phyloP scores from a whole-genome alignment of 2,797 vertebrate species.

The Argyrosomus regius region DNA sequence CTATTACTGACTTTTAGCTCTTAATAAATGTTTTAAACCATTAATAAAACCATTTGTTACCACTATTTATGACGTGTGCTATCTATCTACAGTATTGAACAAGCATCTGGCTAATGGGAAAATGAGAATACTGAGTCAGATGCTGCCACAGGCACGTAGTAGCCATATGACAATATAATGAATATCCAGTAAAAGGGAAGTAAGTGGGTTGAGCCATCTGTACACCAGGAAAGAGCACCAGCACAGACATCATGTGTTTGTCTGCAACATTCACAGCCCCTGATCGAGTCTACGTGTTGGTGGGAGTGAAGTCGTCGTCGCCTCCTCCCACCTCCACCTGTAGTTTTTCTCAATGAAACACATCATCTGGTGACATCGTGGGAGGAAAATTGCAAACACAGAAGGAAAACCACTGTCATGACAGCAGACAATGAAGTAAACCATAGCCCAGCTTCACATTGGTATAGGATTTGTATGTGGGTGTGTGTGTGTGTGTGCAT shows the following conservation, averaged over 20 bases:
- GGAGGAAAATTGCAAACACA: constrained; percentile 62
- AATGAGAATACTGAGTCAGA: constrained; percentile 27
- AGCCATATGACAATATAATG: constrained; percentile 34
- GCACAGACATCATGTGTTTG: constrained; percentile 31
- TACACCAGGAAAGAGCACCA: constrained; percentile 4
- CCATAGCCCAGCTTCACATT: constrained; percentile 9
- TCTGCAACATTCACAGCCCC: constrained; percentile 18
- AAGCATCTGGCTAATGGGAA: constrained; percentile 27
- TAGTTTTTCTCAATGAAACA: constrained; percentile 21
- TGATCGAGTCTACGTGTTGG: neutral
- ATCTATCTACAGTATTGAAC: neutral
- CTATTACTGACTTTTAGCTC: neutral
- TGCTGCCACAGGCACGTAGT: neutral
- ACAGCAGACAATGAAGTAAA: constrained; percentile 58
- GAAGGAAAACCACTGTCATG: constrained; percentile 59
- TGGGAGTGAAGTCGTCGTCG: constrained; percentile 13
- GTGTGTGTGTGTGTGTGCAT: constrained; percentile 21
- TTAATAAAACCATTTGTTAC: neutral
- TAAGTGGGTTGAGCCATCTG: constrained; percentile 55
- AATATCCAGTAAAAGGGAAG: constrained; percentile 45
- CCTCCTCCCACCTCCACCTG: neutral
- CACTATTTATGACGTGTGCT: neutral
- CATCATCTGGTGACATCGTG: constrained; percentile 27
- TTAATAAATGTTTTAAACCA: neutral
- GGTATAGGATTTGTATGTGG: neutral